Evolutionary conservation across 2,113 vertebrate species (phyloP), one percentile per base, ranked within the genome.

Genomic region (Pterophyllum scalare): DNA sequence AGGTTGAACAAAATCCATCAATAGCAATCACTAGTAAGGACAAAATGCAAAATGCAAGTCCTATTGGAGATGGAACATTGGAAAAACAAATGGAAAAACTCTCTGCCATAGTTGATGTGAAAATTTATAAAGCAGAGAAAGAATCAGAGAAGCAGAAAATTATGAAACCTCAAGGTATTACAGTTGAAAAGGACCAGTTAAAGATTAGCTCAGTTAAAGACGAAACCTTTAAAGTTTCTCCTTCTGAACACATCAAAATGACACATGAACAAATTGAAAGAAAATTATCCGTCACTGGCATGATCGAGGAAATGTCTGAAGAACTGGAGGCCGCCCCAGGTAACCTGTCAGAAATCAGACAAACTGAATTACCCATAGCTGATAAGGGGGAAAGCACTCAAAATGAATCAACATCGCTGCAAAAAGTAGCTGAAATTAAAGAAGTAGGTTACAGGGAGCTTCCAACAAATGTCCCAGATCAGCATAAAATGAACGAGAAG

Each of bases 221-320:
- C 59, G 33, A 52, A 70, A 83, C 31, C 2, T 77, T 72, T 13
- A 87, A 65, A 78, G 59, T 62, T 20, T 35, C 26, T 62, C 9
- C 33, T 28, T 17, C 62, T 4, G 60, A 78, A 81, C 15, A 24
- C 1, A 9, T 7, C 0, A 64, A 81, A 57, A 1, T 38, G 33
- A 5, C 3, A 31, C 59, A 58, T 3, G 31, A 43, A 76, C 8
- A n/a, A 7, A 5, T 10, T 22, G 17, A 22, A 31, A 52, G n/a
- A 43, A 57, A 57, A 15, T 4, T 6, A 7, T 26, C 19, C 59
- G n/a, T 3, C 59, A 3, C 6, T 17, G 1, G 5, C 56, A 40
- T 19, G 54, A 59, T 19, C 22, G 14, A 76, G 22, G 20, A 57
- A 38, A 24, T 4, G 12, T n/a, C 35, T 43, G 5, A 52, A 7